Conservation (phyloP, 2,888 invertebrate genomes). For the Drosophila quinaria region DNA sequence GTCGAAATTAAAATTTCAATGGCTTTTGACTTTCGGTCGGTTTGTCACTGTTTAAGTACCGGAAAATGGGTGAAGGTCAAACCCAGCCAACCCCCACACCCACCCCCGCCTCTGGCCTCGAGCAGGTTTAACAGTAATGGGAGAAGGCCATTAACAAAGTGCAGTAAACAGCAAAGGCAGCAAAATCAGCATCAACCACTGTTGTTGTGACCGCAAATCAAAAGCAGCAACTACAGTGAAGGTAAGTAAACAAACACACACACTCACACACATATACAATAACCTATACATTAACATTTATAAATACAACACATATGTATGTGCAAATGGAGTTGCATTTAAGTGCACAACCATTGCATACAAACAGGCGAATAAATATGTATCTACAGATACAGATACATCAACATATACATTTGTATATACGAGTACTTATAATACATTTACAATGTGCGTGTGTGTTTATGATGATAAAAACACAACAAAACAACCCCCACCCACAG, state of each 20-base stretch:
- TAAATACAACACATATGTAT: not conserved
- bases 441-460: constrained; percentile 29
- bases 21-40: constrained; percentile 61
- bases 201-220: constrained; percentile 40
- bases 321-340: constrained; percentile 14
- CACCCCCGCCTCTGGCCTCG: constrained; percentile 8
- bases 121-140: constrained; percentile 16
- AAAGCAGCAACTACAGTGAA: constrained; percentile 46
- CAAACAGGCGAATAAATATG: constrained; percentile 24
- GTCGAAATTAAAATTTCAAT: constrained; percentile 30
- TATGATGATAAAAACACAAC: constrained; percentile 28
- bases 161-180: constrained; percentile 39
- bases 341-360: constrained; percentile 20
- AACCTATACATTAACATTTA: not conserved
- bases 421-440: not conserved
- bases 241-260: constrained; percentile 52
- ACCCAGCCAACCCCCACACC: not conserved
- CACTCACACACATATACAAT: constrained; percentile 4
- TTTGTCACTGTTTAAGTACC: constrained; percentile 58
- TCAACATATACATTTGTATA: not conserved
- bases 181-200: constrained; percentile 29
- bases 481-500: constrained; percentile 55
- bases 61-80: constrained; percentile 83
- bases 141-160: constrained; percentile 68
- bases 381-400: not conserved